A percentile compares a stretch with the other conserved stretches of the same genome.
These are phyloP conservation scores for Pipistrellus nathusii DNA, from an alignment of 2,797 vertebrate species.

Conservation along the genomic window DNA sequence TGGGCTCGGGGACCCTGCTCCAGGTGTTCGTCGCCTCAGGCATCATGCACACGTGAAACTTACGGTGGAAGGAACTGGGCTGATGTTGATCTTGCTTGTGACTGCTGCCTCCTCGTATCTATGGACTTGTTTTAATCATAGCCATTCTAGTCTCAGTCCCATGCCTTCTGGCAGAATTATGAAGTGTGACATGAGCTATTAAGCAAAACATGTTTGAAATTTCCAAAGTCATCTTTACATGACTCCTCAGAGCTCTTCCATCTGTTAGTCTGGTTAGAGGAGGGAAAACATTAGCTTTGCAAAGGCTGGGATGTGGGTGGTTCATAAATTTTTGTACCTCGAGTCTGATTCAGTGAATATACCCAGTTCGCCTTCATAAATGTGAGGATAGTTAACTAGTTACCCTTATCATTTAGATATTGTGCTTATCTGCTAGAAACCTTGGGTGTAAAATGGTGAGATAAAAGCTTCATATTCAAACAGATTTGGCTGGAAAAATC, in stretches of 20 bases:
- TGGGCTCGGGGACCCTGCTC: neutral
- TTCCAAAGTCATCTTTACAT: conserved; percentile 68
- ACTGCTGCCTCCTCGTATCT: neutral
- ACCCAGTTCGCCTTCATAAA: conserved; percentile 1
- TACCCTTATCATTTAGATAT: neutral
- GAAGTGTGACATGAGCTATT: conserved; percentile 66
- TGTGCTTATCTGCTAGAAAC: neutral
- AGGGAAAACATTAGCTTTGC: conserved; percentile 67
- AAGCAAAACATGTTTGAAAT: conserved; percentile 70
- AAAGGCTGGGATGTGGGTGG: conserved; percentile 61
- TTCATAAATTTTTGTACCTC: conserved; percentile 45
- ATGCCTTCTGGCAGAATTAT: conserved; percentile 49
- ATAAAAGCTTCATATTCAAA: conserved; percentile 22
- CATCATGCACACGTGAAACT: rapidly evolving
- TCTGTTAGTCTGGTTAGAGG: conserved; percentile 69
- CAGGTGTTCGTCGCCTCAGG: neutral
- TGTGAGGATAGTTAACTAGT: neutral
- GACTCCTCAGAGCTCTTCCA: conserved; percentile 70
- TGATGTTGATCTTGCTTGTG: neutral
- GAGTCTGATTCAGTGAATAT: conserved; percentile 34
- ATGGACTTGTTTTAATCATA: neutral
- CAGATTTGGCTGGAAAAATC: neutral
- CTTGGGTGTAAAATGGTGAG: neutral
- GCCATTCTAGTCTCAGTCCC: neutral
- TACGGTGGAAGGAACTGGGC: neutral